Percentiles rank a stretch among this genome's conserved stretches.
Evolutionary conservation across 2,797 vertebrate genomes (phyloP).

Genomic region (Antrozous pallidus): DNA sequence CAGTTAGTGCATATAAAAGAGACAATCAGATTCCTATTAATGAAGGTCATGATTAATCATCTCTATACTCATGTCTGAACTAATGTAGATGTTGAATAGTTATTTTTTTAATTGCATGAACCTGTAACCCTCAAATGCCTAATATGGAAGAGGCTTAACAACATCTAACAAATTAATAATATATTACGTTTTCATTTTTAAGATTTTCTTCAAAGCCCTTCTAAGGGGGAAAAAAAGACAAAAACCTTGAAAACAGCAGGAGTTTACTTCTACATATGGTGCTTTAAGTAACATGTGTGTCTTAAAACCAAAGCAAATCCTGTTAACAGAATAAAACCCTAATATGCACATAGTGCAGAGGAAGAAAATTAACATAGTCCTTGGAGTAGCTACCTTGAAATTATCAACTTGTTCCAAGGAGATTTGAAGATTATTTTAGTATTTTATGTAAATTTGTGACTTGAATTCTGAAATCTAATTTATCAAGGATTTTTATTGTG

Average conservation of each 20-base stretch:
- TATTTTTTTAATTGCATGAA: conserved; percentile 34
- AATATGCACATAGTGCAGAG: background rate
- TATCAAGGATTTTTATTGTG: conserved; percentile 4
- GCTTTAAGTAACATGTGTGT: conserved; percentile 43
- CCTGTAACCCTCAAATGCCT: background rate
- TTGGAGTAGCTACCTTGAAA: conserved; percentile 16
- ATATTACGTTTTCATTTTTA: background rate
- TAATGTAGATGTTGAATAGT: background rate
- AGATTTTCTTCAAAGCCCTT: conserved; percentile 22
- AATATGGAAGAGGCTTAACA: background rate
- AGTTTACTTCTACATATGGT: background rate
- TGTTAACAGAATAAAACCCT: conserved; percentile 55
- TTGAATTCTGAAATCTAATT: conserved; percentile 36
- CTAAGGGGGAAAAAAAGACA: background rate
- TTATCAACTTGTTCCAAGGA: conserved; percentile 37
- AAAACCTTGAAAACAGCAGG: conserved; percentile 30
- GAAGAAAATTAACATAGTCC: background rate
- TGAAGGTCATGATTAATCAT: background rate
- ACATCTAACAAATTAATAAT: background rate
- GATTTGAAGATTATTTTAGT: conserved; percentile 20
- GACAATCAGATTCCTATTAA: background rate
- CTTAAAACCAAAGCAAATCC: conserved; percentile 65
- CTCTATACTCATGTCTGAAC: background rate
- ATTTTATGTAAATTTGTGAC: conserved; percentile 11
- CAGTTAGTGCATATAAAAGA: background rate